These are phyloP conservation scores for Chaetodon trifascialis DNA, from an alignment of 2,113 vertebrate species.

Conservation along the genomic window DNA sequence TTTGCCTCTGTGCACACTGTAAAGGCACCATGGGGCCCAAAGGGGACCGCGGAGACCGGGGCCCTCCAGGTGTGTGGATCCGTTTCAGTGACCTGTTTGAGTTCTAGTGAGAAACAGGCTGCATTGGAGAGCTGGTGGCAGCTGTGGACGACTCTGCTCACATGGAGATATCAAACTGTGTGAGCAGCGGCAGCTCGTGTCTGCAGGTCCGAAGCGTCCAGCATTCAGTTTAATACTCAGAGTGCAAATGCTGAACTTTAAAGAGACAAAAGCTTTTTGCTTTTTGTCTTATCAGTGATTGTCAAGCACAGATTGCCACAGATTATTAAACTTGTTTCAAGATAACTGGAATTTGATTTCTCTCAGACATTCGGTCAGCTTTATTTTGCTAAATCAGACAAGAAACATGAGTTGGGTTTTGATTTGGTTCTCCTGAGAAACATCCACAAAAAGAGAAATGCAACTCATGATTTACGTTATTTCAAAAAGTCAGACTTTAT, in stretches of 20 bases:
- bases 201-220: neutral
- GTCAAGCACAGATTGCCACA: no score
- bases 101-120: neutral
- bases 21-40: constrained; percentile 73
- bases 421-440: no score
- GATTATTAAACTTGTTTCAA: neutral
- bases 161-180: no score
- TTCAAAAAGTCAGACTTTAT: no score
- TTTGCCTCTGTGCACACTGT: constrained; percentile 79
- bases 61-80: constrained; percentile 70
- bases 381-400: no score
- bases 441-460: no score
- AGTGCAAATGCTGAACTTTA: neutral
- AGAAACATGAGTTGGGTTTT: no score
- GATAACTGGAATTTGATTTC: neutral
- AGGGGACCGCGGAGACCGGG: constrained; percentile 78
- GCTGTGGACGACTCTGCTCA: neutral
- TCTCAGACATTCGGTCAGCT: no score
- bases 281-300: neutral
- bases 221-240: no score
- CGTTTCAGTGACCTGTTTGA: neutral
- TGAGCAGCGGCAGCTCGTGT: no score
- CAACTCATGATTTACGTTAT: no score
- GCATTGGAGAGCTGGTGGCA: neutral
- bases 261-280: neutral